Evolutionary conservation across 2,888 invertebrate genomes (phyloP), one percentile per base, ranked within the genome.

Genomic region (Trichogramma dendrolimi): DNA sequence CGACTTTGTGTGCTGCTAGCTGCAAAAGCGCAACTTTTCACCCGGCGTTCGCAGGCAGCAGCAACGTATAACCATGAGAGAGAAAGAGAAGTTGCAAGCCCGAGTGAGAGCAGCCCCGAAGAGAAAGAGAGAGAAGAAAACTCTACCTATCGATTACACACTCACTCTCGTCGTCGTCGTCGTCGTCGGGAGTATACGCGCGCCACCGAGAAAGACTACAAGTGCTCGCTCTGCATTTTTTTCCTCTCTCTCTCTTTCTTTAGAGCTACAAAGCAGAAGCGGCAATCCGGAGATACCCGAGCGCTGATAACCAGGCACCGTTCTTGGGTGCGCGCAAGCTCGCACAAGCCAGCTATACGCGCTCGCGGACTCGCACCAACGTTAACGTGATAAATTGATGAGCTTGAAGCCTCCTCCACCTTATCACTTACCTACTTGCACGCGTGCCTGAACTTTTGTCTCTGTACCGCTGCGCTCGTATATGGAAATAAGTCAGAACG

Each of bases 71-170:
- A 14, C 14, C 14, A 14, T 14, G 14, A 14, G 14, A 14, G 14
- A 14, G 14, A 14, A 2, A 14, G 14, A 14, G 14, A 27, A 27
- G 27, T 27, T 27, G 27, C 27, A 27, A 27, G 27, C 27, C 27
- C 27, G 27, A 27, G 27, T 27, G 27, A 27, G 27, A 27, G 27
- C 27, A 27, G 27, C 27, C 55, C 41, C 58, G 56, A 10, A 43
- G 56, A 53, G 53, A 50, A 27, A 48, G 43, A 6, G 51, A 43
- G 48, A 42, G 44, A 46, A 52, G 49, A 51, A 53, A 55, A 49
- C 52, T 58, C 55, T 50, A 60, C 57, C 59, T 64, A 64, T 64
- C 64, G 64, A 64, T 64, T 64, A 60, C 59, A 41, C 52, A 5
- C 38, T n/a, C 11, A 14, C 41, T 7, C 11, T 42, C 4, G 8